Base-by-base conservation (phyloP, 2,113 vertebrate species). In the Platichthys stellatus region DNA sequence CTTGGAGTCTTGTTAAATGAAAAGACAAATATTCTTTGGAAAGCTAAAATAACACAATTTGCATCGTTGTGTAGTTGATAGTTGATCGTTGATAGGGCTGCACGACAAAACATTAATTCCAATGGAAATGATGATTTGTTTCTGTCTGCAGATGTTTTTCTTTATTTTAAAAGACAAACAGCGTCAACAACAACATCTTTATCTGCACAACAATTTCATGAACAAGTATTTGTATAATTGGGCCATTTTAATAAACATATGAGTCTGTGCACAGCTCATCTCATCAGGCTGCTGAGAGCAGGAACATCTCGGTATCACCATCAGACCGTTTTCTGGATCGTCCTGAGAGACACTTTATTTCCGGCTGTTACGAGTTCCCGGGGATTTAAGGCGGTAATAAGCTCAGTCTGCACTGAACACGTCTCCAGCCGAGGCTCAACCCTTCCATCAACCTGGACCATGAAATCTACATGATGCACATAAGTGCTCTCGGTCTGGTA, bases 401-500 rank as follows among this genome's bases (percentile, higher is more conserved):
- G 15, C 17, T 56, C 5, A 3, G 45, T 24, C 2, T 47, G 6
- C 13, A 14, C n/a, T 62, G 2, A 53, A 31, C 23, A 24, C n/a
- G 7, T 51, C 28, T 47, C 62, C 13, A 35, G 28, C 57, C 40
- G 12, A 26, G 28, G 65, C 71, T 62, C 38, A 31, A 35, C 23
- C 35, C 12, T 21, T 74, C 17, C 0, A 0, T 70, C 47, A 67
- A 49, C 10, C 15, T 51, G 5, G 15, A 23, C 15, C 21, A 23
- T 7, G 17, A 63, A 21, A 53, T 60, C 47, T 23, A 68, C 24
- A 38, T 2, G 18, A 38, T 62, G 21, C 47, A 61, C 26, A 35
- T n/a, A 53, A 12, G 57, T 53, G 23, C 4, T 73, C 70, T 35
- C 60, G 56, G 69, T 63, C 71, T 45, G 4, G 45, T 66, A 11